phyloP scores from a whole-genome alignment of 1,140 invertebrate genomes.

The Arctopsyche grandis region DNA sequence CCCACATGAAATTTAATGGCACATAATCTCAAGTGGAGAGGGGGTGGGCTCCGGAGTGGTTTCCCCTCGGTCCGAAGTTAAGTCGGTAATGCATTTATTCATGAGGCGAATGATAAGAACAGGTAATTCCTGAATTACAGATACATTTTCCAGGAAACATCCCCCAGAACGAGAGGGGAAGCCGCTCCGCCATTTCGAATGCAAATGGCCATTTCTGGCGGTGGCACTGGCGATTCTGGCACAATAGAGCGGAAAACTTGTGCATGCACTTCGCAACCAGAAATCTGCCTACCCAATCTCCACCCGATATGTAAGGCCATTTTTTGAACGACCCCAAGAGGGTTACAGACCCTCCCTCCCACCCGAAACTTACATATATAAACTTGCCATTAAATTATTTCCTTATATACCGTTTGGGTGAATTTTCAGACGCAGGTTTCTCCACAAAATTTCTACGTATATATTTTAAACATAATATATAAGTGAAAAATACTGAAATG shows the following conservation, averaged over 20 bases:
- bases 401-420: background rate
- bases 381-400: background rate
- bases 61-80: background rate
- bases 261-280: slow-evolving; percentile 44
- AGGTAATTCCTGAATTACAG: slow-evolving; percentile 51
- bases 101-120: slow-evolving; percentile 49
- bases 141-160: slow-evolving; percentile 44
- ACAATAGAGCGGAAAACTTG: slow-evolving; percentile 50
- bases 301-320: background rate
- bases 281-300: slow-evolving; percentile 26
- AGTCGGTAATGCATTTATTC: slow-evolving; percentile 49
- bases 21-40: slow-evolving; percentile 7
- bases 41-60: background rate
- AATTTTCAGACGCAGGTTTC: no score
- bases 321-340: background rate
- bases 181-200: slow-evolving; percentile 41
- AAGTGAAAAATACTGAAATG: no score
- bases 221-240: slow-evolving; percentile 45
- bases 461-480: no score
- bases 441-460: no score
- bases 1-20: slow-evolving; percentile 11
- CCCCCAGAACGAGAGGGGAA: slow-evolving; percentile 41
- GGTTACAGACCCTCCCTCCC: background rate
- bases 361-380: background rate
- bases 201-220: slow-evolving; percentile 47